Conservation (phyloP, 2,888 invertebrate genomes). For the Neria commutata region DNA sequence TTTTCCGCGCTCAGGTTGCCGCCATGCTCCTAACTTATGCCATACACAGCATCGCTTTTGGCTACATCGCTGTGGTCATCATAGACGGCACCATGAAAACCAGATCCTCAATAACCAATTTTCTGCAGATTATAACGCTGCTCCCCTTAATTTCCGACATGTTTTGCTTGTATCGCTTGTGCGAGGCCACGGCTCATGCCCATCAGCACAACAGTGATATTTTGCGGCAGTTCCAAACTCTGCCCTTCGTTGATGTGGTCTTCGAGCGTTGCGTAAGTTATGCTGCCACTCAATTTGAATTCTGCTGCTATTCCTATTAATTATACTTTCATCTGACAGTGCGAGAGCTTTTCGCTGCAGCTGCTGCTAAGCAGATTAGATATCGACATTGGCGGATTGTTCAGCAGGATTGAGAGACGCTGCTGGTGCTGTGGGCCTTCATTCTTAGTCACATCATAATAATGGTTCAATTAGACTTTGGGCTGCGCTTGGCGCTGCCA, state of each 20-base stretch:
- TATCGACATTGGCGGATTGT: neutral
- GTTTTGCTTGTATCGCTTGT: neutral
- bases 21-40: neutral
- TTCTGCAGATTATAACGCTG: neutral
- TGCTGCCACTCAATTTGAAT: no score
- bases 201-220: neutral
- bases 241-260: neutral
- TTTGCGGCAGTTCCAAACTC: neutral
- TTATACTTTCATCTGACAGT: no score
- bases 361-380: neutral
- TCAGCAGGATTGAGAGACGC: neutral
- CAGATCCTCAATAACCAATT: neutral
- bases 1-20: neutral
- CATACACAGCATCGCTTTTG: neutral
- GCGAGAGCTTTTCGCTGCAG: neutral
- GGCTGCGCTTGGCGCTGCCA: no score
- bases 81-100: no score
- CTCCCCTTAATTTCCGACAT: neutral
- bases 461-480: neutral
- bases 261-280: neutral
- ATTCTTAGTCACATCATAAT: neutral
- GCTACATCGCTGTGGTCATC: neutral
- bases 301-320: no score
- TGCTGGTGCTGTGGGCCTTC: neutral
- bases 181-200: neutral